Percentiles rank a stretch among this genome's conserved stretches.
These are phyloP conservation scores for Lipotes vexillifer DNA, from an alignment of 2,113 vertebrate genomes.

Conservation along the genomic window DNA sequence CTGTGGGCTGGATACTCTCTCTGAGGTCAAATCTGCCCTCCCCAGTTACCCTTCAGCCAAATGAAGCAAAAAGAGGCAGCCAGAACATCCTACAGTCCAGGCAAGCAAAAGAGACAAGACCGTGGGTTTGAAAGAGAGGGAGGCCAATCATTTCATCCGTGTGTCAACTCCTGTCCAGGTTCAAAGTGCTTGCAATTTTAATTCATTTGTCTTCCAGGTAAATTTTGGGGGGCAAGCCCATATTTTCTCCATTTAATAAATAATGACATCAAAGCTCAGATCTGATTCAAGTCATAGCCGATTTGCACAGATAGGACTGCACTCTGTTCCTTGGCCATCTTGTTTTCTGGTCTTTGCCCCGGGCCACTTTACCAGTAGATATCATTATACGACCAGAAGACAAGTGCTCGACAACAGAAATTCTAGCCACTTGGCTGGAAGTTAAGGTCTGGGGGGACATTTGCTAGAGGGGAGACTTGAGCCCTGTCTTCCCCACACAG, in stretches of 20 bases:
- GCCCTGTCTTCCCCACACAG: background rate
- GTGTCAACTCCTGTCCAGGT: background rate
- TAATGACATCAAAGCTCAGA: background rate
- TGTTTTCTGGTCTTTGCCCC: background rate
- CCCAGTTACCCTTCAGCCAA: conserved; percentile 13
- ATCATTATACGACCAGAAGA: background rate
- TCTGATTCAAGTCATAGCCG: background rate
- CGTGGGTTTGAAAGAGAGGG: background rate
- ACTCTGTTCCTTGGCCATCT: background rate
- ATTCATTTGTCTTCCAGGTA: background rate
- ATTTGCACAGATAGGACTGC: no score
- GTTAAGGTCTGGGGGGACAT: background rate
- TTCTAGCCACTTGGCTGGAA: background rate
- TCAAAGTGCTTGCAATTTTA: background rate
- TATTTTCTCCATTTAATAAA: background rate
- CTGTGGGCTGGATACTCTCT: background rate
- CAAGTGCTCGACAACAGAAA: background rate
- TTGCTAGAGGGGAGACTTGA: no score
- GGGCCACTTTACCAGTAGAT: background rate
- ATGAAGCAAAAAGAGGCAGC: background rate
- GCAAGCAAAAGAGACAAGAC: background rate
- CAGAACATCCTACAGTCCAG: background rate
- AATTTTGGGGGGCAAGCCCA: background rate
- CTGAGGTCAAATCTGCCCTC: conserved; percentile 29
- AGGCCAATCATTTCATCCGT: background rate